Base-by-base conservation (phyloP, 2,797 vertebrate genomes). In the Pitangus sulphuratus region DNA sequence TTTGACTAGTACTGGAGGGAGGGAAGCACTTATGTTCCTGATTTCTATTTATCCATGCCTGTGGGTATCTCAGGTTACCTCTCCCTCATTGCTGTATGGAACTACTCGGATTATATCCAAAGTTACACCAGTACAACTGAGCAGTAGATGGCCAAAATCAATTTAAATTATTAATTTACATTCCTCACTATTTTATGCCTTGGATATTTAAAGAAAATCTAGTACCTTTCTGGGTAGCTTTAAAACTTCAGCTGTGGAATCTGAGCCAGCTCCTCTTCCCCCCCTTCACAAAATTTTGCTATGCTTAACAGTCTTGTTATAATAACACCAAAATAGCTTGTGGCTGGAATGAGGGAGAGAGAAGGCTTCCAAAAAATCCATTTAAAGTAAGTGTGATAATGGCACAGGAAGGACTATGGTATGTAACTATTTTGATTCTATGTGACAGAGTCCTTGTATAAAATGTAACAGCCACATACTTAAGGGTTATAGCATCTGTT, bases 311-410 rank as follows among this genome's bases (percentile, higher is more conserved):
- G 15, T 79, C 66, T 86, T 72, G 53, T 84, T 93, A 51, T 40
- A 88, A 61, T 50, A 86, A 79, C 28, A 69, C 30, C 76, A 58
- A 94, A 93, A 90, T 79, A 93, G 84, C 87, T 89, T 66, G 58
- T 15, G 37, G n/a, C 56, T 96, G 83, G 72, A 84, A 90, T 51
- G 56, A 79, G 72, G 54, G 53, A 80, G 50, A 69, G 56, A 70
- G 53, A 39, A 64, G 20, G 24, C 47, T 95, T 94, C 60, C 45
- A 92, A 89, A 94, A 90, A 75, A 37, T 65, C 69, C 37, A 42
- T 92, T 88, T 91, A 72, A 94, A 89, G 18, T 84, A 85, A 61
- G 76, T 90, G 79, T 93, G 87, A 88, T 95, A 94, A 91, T 89
- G 72, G 64, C 91, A 88, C 35, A 83, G 76, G 89, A 88, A 95